phyloP scores from a whole-genome alignment of 2,797 vertebrate species.

The Limnodromus scolopaceus region DNA sequence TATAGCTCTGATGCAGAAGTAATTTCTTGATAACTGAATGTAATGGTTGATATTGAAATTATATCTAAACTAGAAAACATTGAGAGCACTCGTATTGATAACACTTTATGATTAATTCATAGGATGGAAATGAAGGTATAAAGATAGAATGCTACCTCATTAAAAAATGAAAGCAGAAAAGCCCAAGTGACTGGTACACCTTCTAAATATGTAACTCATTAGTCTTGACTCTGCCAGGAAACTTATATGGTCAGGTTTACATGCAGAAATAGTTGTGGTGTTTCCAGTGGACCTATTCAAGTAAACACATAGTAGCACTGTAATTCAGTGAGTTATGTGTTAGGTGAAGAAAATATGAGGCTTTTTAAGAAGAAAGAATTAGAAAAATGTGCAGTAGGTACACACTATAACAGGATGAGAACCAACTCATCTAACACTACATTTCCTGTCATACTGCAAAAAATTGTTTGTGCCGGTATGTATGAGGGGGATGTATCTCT shows the following conservation, averaged over 20 bases:
- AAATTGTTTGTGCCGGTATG: not conserved
- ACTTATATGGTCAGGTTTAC: not conserved
- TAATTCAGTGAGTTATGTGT: not conserved
- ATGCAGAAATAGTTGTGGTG: not conserved
- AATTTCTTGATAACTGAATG: not conserved
- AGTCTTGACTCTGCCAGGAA: not conserved
- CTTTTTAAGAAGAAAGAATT: not conserved
- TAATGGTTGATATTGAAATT: not conserved
- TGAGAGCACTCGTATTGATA: not conserved
- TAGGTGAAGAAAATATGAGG: not conserved
- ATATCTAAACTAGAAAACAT: not conserved
- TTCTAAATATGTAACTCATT: conserved; percentile 36
- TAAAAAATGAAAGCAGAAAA: conserved; percentile 32
- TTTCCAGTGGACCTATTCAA: not conserved
- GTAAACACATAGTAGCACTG: not conserved
- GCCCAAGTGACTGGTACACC: not conserved
- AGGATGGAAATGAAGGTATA: not conserved
- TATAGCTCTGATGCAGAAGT: not conserved
- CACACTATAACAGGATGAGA: not conserved
- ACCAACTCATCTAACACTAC: not conserved
- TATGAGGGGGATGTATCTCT: not conserved
- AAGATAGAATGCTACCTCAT: conserved; percentile 16
- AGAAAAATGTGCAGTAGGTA: not conserved
- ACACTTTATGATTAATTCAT: conserved; percentile 34
- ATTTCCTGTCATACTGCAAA: not conserved